Conservation (phyloP, 2,797 vertebrate species). For the Phoeniculus purpureus region DNA sequence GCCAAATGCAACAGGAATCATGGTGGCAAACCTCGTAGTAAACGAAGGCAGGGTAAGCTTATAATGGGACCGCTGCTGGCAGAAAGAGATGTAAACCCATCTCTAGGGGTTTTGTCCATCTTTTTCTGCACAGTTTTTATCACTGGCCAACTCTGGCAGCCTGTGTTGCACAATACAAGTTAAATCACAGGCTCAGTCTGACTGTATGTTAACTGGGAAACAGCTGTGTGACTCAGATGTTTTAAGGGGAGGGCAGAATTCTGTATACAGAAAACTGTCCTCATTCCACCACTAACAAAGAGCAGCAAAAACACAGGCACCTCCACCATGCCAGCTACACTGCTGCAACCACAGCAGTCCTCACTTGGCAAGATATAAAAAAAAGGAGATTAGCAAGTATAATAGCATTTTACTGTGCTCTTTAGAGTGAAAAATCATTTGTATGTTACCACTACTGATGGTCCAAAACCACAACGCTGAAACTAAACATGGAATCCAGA, state of each 20-base stretch:
- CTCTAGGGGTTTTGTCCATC: neutral
- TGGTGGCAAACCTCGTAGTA: neutral
- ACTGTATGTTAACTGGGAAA: constrained; percentile 43
- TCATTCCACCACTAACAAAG: constrained; percentile 35
- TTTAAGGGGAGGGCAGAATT: constrained; percentile 34
- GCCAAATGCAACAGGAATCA: neutral
- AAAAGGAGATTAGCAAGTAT: constrained; percentile 67
- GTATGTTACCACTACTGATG: constrained; percentile 50
- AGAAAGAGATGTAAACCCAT: neutral
- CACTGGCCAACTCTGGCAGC: neutral
- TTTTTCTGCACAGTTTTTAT: neutral
- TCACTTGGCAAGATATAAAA: constrained; percentile 61
- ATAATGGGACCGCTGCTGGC: neutral
- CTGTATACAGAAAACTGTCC: constrained; percentile 34
- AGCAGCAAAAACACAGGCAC: constrained; percentile 46
- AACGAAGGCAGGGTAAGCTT: neutral
- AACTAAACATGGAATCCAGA: constrained; percentile 50
- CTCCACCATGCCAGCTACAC: constrained; percentile 11
- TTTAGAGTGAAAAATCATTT: constrained; percentile 61
- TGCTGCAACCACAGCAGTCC: constrained; percentile 11
- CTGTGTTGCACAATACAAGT: constrained; percentile 18
- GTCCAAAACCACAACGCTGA: constrained; percentile 60
- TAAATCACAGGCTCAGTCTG: constrained; percentile 35
- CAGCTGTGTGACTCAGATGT: constrained; percentile 55
- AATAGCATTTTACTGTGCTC: constrained; percentile 49